phyloP scores from a whole-genome alignment of 2,797 vertebrate species.

The Psittacula derbiana region DNA sequence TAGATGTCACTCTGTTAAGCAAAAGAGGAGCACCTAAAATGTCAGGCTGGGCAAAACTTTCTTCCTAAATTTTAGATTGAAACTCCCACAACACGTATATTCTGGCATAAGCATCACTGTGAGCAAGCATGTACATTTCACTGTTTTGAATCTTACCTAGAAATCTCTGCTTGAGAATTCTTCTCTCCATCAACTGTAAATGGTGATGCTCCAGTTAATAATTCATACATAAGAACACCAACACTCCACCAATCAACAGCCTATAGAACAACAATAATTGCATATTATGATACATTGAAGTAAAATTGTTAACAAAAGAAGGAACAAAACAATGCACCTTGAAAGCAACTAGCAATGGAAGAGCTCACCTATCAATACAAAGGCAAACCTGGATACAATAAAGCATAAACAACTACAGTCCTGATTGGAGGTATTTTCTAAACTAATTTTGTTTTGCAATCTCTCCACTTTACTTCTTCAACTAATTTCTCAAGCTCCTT shows the following conservation, averaged over 20 bases:
- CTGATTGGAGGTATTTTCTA: background rate
- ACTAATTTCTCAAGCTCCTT: background rate
- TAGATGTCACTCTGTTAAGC: background rate
- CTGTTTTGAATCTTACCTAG: slow-evolving; percentile 81
- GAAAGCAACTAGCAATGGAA: background rate
- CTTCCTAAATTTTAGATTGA: background rate
- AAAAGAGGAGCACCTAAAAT: background rate
- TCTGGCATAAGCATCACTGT: background rate
- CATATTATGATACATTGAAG: background rate
- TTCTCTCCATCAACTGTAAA: slow-evolving; percentile 97
- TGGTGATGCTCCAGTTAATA: slow-evolving; percentile 95
- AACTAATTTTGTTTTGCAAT: background rate
- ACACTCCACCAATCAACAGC: slow-evolving; percentile 99
- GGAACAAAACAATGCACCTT: background rate
- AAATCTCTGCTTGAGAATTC: slow-evolving; percentile 97
- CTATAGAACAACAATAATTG: slow-evolving; percentile 74
- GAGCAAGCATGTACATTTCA: background rate
- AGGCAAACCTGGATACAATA: background rate
- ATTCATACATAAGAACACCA: slow-evolving; percentile 96
- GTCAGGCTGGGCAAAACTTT: background rate
- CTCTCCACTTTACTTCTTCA: background rate
- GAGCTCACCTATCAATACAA: background rate
- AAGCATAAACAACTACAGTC: background rate
- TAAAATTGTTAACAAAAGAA: background rate
- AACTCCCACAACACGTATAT: background rate